Evolutionary conservation across 2,888 invertebrate genomes (phyloP), one percentile per base, ranked within the genome.

Genomic region (Dicycla oo): DNA sequence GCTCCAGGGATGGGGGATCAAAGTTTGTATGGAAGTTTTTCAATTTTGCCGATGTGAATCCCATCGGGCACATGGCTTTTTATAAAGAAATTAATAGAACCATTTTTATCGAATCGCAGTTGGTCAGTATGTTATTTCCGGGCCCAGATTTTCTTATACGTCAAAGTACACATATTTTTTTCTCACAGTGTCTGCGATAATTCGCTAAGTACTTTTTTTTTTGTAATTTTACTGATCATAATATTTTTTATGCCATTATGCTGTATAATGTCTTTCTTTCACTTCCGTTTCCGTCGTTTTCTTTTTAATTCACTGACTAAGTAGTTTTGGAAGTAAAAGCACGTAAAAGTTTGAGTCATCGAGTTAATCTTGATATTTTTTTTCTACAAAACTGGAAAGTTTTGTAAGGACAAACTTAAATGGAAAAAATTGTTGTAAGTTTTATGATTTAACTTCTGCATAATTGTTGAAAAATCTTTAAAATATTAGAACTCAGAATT

Each of bases 261-360:
- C 43, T 45, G 26, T 23, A 13, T 47, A 34, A 23, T 38, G 20
- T 34, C 0, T 43, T 53, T 10, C 15, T 53, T 18, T 43, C 23
- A 10, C 26, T 20, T 20, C 40, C 23, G 23, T 38, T 45, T 45
- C 26, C 45, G 43, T 20, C 7, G 20, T 45, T 54, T 54, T 7
- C 23, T 30, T 43, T 45, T 26, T 1, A 43, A 43, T 23, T 53
- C n/a, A 20, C 30, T n/a, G 43, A 20, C 30, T n/a, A 30, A 43
- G 18, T 53, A 20, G 34, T 70, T 69, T 70, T 34, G 23, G 20
- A 54, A 69, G 23, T 20, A 53, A 53, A 34, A 53, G 23, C 15
- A 40, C 23, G 40, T 40, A 20, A 23, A 18, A 26, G 7, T n/a
- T 8, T 18, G 1, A 23, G n/a, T 43, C 18, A 49, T 40, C 5